Evolutionary conservation across 2,888 invertebrate species (phyloP), one percentile per base, ranked within the genome.

Genomic region (Drosophila longiperda): DNA sequence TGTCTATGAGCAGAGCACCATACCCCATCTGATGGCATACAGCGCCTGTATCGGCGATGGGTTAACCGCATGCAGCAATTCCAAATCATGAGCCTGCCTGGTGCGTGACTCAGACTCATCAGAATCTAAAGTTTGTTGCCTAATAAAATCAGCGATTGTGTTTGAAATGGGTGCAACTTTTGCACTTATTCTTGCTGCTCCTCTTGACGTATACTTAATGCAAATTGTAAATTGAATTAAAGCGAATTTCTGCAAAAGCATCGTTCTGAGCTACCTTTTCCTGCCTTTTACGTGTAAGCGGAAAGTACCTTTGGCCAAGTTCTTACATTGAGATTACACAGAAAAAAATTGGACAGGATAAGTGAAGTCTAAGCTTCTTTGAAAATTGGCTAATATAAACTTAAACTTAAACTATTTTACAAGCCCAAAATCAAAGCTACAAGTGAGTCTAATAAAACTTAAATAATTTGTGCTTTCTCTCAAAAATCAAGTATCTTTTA

Each of bases 1-100:
- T 0, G 95, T 95, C 64, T 95, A 96, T 83, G 97, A 98, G 86
- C 96, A 98, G 92, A 96, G 95, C 91, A 95, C 94, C 84, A 95
- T 98, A 52, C 96, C 97, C 0, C 96, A 97, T 87, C 95, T 96
- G 12, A 95, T 96, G 89, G 95, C 95, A 0, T 97, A 94, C 83
- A 96, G 96, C 0, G 93, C 96, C 0, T 96, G 96, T 78, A 94
- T 97, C 6, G 97, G 97, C 0, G 91, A 94, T 0, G 95, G 95
- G 0, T 80, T 94, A 1, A 94, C 83, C 52, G 66, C 83, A 81
- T 87, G 87, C 83, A 64, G 11, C 29, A 15, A 15, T 20, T 11
- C n/a, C n/a, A 29, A 54, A 36, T 54, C 54, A 26, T 59, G 26
- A 62, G 36, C n/a, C 72, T 26, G 36, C n/a, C 72, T 26, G 58